A percentile compares a stretch with the other conserved stretches of the same genome.
These are phyloP conservation scores for Carcharodon carcharias DNA, from an alignment of 2,797 vertebrate genomes.

Conservation along the genomic window DNA sequence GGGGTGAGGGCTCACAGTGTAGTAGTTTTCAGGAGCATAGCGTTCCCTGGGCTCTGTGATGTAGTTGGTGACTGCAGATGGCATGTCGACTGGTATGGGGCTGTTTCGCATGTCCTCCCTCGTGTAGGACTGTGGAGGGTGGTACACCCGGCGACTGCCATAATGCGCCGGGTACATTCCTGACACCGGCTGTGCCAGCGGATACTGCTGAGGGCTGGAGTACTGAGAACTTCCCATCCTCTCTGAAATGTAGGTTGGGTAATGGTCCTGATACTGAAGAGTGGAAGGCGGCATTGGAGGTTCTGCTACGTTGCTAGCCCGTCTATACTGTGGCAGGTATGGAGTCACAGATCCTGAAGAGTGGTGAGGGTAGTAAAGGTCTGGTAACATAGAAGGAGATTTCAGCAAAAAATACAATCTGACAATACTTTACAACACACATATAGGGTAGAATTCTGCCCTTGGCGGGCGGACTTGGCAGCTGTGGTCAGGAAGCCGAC, in stretches of 20 bases:
- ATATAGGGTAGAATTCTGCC: background rate
- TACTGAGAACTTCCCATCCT: slow-evolving; percentile 67
- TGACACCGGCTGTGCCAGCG: slow-evolving; percentile 53
- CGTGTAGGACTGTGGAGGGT: slow-evolving; percentile 70
- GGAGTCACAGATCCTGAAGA: slow-evolving; percentile 65
- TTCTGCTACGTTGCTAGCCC: slow-evolving; percentile 65
- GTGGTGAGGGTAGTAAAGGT: slow-evolving; percentile 78
- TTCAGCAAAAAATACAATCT: background rate
- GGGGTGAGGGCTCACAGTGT: slow-evolving; percentile 69
- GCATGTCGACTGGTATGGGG: slow-evolving; percentile 76
- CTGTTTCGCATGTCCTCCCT: slow-evolving; percentile 83
- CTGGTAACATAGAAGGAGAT: slow-evolving; percentile 53
- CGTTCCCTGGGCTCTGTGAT: slow-evolving; percentile 78
- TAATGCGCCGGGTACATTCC: slow-evolving; percentile 72
- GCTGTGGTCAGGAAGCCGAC: too few species aligned
- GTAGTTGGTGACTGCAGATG: slow-evolving; percentile 61
- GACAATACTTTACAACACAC: background rate
- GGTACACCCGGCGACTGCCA: slow-evolving; percentile 70
- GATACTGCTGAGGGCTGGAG: slow-evolving; percentile 70
- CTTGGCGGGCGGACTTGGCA: too few species aligned
- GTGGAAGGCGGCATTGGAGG: slow-evolving; percentile 45
- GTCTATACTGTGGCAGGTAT: slow-evolving; percentile 77
- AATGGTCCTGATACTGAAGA: slow-evolving; percentile 75
- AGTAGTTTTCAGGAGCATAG: slow-evolving; percentile 81
- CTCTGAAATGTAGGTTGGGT: slow-evolving; percentile 73